These are phyloP conservation scores for Plebejus anna DNA, from an alignment of 2,888 invertebrate species.

Conservation along the genomic window DNA sequence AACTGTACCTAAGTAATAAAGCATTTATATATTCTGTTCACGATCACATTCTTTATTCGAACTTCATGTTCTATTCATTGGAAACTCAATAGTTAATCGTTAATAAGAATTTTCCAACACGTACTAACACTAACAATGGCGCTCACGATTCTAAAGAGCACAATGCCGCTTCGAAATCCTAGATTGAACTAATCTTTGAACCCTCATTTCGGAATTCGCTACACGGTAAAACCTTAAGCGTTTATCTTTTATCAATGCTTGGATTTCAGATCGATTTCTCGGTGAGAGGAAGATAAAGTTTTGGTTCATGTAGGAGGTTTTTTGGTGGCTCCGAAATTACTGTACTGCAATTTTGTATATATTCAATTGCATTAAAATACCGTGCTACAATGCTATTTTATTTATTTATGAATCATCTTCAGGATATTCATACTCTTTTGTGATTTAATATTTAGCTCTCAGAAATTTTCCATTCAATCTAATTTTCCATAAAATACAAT, in stretches of 20 bases:
- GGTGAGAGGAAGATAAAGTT: not conserved
- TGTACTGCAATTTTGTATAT: no score
- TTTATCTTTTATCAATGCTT: not conserved
- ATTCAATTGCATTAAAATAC: no score
- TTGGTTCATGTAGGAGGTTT: not conserved
- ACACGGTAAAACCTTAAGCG: not conserved
- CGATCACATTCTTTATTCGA: slow-evolving; percentile 5
- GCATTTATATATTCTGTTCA: not conserved
- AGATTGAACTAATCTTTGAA: slow-evolving; percentile 26
- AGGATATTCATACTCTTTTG: no score
- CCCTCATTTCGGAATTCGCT: slow-evolving; percentile 20
- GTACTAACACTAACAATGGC: slow-evolving; percentile 16
- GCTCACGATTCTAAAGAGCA: slow-evolving; percentile 26
- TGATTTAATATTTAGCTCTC: no score
- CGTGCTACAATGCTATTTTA: no score
- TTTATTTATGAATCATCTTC: no score
- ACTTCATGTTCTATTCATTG: slow-evolving; percentile 24
- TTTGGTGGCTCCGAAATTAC: not conserved
- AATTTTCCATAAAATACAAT: no score
- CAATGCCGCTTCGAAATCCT: slow-evolving; percentile 18
- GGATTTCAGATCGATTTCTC: not conserved
- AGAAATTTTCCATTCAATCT: no score
- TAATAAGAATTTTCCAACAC: slow-evolving; percentile 28
- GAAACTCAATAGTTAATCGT: slow-evolving; percentile 26
- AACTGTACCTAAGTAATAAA: not conserved